Evolutionary conservation across 2,113 vertebrate species (phyloP), one percentile per base, ranked within the genome.

Genomic region (Ochotona curzoniae): DNA sequence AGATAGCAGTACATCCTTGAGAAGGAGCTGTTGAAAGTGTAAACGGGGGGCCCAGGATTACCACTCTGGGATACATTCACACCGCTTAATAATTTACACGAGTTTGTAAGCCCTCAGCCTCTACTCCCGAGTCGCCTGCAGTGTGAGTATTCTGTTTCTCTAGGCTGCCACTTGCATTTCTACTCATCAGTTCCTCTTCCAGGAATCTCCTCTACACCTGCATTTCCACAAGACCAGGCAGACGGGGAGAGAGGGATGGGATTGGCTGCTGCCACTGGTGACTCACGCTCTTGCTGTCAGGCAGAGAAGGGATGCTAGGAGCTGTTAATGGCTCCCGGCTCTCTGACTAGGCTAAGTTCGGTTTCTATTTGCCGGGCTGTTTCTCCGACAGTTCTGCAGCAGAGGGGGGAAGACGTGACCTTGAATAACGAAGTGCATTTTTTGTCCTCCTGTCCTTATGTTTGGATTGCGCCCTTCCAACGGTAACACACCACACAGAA

Each of bases 121-220:
- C 23, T 61, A 15, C 54, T 54, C 57, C 32, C 32, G 76, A 61
- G 20, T 38, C 74, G 54, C 76, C 30, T 69, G 49, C 26, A 38
- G 14, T 57, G 13, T 57, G 18, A 38, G 14, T 12, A 35, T 76
- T 83, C 64, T 83, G 87, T 83, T 79, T 91, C 44, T 21, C n/a
- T 51, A 49, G 73, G 30, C 32, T 60, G 32, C 67, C 32, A 26
- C 57, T 92, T 91, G 83, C 76, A 54, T 79, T 93, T 91, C 76
- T 87, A 69, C 26, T 84, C n/a, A 28, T 54, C 28, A 7, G 64
- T 91, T 91, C 76, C 89, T 93, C 75, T 93, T 89, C 54, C 6
- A 6, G 21, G 74, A 73, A 44, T 63, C 73, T 91, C 71, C 38
- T 38, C 26, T n/a, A 26, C 73, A 73, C 61, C 63, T 87, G 67